A percentile compares a stretch with the other conserved stretches of the same genome.
Conservation (phyloP, 2,797 vertebrate genomes). For the Valencia hispanica region DNA sequence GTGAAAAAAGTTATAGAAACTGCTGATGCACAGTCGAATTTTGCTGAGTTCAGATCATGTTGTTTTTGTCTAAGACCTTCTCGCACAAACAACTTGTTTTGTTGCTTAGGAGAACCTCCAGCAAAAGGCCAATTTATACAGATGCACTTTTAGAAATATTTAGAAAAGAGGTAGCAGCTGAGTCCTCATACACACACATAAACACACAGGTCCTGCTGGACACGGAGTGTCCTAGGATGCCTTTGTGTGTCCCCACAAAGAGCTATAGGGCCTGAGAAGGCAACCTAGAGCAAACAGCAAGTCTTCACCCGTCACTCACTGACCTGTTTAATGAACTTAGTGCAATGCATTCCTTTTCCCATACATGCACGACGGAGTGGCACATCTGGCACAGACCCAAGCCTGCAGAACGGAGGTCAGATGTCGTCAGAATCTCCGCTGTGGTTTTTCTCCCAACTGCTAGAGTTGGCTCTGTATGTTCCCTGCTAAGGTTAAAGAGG, state of each 20-base stretch:
- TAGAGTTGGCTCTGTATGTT: not conserved
- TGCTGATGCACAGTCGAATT: slow-evolving; percentile 57
- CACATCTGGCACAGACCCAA: slow-evolving; percentile 62
- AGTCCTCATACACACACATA: not conserved
- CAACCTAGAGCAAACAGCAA: slow-evolving; percentile 64
- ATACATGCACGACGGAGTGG: slow-evolving; percentile 47
- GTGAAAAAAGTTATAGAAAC: slow-evolving; percentile 60
- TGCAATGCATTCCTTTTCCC: slow-evolving; percentile 67
- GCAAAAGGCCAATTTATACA: slow-evolving; percentile 10
- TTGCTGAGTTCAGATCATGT: slow-evolving; percentile 40
- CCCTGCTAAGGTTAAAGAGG: not conserved
- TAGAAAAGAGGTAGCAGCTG: not conserved
- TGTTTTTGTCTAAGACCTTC: slow-evolving; percentile 36
- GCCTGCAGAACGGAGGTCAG: slow-evolving; percentile 57
- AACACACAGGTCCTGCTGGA: slow-evolving; percentile 31
- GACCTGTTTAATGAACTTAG: slow-evolving; percentile 70
- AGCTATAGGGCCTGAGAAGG: slow-evolving; percentile 54
- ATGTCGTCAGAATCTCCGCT: slow-evolving; percentile 56
- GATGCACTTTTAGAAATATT: not conserved
- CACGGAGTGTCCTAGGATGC: slow-evolving; percentile 14
- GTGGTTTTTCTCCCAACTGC: slow-evolving; percentile 6
- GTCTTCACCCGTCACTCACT: slow-evolving; percentile 61
- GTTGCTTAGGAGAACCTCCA: slow-evolving; percentile 17
- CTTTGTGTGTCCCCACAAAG: slow-evolving; percentile 39
- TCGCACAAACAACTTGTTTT: slow-evolving; percentile 38